phyloP scores from a whole-genome alignment of 2,888 invertebrate species.

The Pardosa pseudoannulata region DNA sequence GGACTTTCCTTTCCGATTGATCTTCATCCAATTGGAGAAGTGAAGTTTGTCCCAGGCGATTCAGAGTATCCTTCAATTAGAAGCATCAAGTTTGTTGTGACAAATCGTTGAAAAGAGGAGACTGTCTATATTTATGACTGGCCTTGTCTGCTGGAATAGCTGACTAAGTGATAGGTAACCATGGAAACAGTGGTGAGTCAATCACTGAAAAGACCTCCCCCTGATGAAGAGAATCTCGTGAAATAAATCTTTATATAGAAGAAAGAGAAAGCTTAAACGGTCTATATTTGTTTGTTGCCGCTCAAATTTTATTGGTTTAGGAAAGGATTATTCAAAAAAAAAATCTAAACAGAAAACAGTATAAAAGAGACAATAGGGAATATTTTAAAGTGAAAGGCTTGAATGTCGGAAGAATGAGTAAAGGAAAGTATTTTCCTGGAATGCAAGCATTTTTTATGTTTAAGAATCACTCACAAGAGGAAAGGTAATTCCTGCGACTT shows the following conservation, averaged over 20 bases:
- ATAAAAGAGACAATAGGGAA: slow-evolving; percentile 56
- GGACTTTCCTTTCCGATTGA: no score
- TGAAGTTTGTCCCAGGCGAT: no score
- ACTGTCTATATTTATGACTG: slow-evolving; percentile 36
- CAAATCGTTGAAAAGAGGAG: slow-evolving; percentile 10
- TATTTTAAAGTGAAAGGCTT: slow-evolving; percentile 53
- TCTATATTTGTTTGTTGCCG: slow-evolving; percentile 29
- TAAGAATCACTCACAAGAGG: slow-evolving; percentile 27
- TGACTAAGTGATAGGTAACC: slow-evolving; percentile 16
- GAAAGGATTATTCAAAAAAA: slow-evolving; percentile 54
- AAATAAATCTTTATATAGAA: slow-evolving; percentile 58
- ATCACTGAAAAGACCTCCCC: slow-evolving; percentile 11
- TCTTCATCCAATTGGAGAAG: no score
- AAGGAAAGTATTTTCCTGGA: slow-evolving; percentile 43
- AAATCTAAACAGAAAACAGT: slow-evolving; percentile 19
- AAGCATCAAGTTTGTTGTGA: slow-evolving; percentile 11
- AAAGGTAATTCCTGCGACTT: slow-evolving; percentile 34
- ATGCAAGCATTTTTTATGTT: slow-evolving; percentile 36
- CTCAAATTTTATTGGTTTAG: slow-evolving; percentile 59
- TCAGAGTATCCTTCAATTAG: neutral
- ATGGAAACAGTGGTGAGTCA: slow-evolving; percentile 39
- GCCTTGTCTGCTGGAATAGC: neutral
- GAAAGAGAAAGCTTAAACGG: slow-evolving; percentile 1
- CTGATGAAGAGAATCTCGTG: slow-evolving; percentile 20
- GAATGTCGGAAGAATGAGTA: slow-evolving; percentile 6